Base-by-base conservation (phyloP, 2,113 vertebrate species). In the Melanocharis versteri region DNA sequence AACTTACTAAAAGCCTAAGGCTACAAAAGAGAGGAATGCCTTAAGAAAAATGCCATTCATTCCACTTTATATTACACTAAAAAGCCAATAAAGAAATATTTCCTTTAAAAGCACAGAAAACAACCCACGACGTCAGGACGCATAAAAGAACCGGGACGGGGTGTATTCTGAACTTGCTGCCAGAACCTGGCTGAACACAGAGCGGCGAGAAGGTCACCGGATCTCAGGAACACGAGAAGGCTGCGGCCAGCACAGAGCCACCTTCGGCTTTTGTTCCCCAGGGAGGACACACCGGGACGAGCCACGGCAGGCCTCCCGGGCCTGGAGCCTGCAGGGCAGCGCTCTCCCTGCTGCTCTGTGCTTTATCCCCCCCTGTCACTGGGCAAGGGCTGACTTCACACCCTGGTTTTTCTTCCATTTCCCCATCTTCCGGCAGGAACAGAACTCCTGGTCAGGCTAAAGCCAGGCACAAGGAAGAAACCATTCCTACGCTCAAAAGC, bases 101-200 rank as follows among this genome's bases (percentile, higher is more conserved):
- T 84, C 69, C 44, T 64, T 68, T 0, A 39, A 45, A 64, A 73
- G 26, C 39, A 27, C 35, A 42, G 40, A 53, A 56, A 69, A 66
- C 20, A 20, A 40, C 4, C n/a, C 22, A 12, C 10, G 16, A 11
- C 1, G 0, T 15, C 30, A 61, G 23, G 4, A 33, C 18, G 35
- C 16, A 6, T 4, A 2, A 8, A n/a, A 68, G 37, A 42, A n/a
- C 9, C 0, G 3, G 14, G 13, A 11, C 1, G 0, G 23, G 31
- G 13, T 0, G 1, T n/a, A 13, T 47, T 78, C 14, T 54, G 35
- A 54, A 10, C n/a, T 7, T 13, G 31, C 57, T 26, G 10, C 10
- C 51, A 40, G 45, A 15, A 23, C 15, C 28, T 17, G 18, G 31
- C 56, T 17, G 40, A 35, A 50, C 28, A 13, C 30, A 3, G 27